These are phyloP conservation scores for Napeogenes sylphis DNA, from an alignment of 2,888 invertebrate species.

Conservation along the genomic window DNA sequence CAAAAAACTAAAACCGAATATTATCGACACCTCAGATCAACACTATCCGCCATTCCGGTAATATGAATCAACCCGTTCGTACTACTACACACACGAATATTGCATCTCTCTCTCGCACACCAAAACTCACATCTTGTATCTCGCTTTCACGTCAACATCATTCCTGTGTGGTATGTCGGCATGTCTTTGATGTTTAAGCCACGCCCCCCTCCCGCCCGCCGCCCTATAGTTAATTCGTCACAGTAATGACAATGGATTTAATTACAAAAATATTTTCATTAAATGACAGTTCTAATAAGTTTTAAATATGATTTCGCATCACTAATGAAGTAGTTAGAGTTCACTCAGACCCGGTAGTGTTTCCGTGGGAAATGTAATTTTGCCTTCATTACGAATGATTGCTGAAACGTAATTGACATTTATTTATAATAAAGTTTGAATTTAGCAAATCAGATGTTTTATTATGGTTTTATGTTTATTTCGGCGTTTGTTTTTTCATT, in stretches of 20 bases:
- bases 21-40: conserved; percentile 35
- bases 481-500: neutral
- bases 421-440: neutral
- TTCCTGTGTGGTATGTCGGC: conserved; percentile 61
- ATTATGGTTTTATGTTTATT: neutral
- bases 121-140: conserved; percentile 29
- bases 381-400: neutral
- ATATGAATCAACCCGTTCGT: conserved; percentile 72
- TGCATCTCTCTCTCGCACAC: conserved; percentile 29
- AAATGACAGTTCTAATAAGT: conserved; percentile 22
- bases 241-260: conserved; percentile 72
- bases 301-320: conserved; percentile 3
- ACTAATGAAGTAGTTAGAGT: neutral
- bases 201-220: conserved; percentile 58
- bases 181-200: conserved; percentile 66
- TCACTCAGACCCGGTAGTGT: neutral
- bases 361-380: conserved; percentile 3
- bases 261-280: conserved; percentile 56
- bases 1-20: conserved; percentile 11
- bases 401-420: neutral
- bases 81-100: conserved; percentile 61
- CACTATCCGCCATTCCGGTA: conserved; percentile 62
- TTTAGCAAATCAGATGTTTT: neutral
- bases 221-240: conserved; percentile 67
- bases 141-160: conserved; percentile 52